Evolutionary conservation across 1,140 invertebrate species (phyloP), one percentile per base, ranked within the genome.

Genomic region (Brachionus koreanus): DNA sequence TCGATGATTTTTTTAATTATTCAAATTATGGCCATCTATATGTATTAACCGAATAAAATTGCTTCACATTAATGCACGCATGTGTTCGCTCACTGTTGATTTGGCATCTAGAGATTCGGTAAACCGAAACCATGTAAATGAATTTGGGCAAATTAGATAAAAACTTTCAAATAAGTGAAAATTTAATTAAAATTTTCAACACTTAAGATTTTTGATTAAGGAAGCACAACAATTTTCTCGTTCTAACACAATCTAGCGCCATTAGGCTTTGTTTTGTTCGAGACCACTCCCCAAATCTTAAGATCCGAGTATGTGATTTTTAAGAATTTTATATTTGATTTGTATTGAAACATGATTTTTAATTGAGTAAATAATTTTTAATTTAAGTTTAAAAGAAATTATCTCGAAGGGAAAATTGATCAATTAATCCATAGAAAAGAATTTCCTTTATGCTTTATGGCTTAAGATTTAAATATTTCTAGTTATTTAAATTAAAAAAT

Each of bases 401-500:
- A 57, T 57, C 49, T 57, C 19, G 19, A 57, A 57, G 49, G 49
- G 7, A 57, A 57, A 57, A 57, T 19, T 57, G 49, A 57, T 65
- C 63, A 65, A 65, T 65, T 65, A 65, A 65, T 65, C 63, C 29
- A 72, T 3, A 72, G 19, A 37, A 72, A 72, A 72, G 33, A 72
- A 72, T 39, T 39, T 72, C 35, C 33, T 39, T 39, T 72, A 42
- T 72, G 33, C 16, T 39, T 12, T 72, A 9, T 39, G n/a, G 19
- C 37, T 43, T 42, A 72, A 39, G 33, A 23, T 72, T 72, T 39
- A 72, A 72, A 72, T 42, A 65, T 72, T 39, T 72, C n/a, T 72
- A 72, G 33, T 72, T 72, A 72, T 39, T 42, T 43, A 72, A 72
- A 65, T 65, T 29, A 29, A 65, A 65, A 65, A 65, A 72, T 23